These are phyloP conservation scores for Rissa tridactyla DNA, from an alignment of 2,113 vertebrate species.

Conservation along the genomic window DNA sequence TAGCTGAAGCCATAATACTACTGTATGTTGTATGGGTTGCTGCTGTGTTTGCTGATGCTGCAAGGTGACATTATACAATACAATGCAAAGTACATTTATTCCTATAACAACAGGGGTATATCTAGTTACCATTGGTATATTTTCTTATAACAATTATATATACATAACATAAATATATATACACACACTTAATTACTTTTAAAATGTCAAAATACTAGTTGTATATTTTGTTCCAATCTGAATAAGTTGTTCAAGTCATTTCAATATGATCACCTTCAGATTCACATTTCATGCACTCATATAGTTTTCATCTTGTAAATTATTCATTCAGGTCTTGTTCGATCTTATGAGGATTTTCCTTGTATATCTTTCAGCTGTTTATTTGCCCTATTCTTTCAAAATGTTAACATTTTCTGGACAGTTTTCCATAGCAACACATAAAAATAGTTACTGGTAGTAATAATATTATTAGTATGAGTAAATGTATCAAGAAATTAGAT, in stretches of 20 bases:
- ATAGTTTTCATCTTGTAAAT: background rate
- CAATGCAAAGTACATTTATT: background rate
- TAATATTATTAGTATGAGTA: background rate
- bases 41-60: background rate
- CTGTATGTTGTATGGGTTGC: background rate
- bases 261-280: background rate
- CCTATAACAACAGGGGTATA: background rate
- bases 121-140: background rate
- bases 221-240: background rate
- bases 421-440: background rate
- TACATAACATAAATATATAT: background rate
- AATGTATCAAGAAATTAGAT: background rate
- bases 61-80: background rate
- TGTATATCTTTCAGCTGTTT: background rate
- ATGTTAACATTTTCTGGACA: background rate
- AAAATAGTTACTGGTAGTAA: background rate
- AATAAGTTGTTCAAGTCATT: background rate
- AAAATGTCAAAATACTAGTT: background rate
- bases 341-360: background rate
- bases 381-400: background rate
- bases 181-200: background rate
- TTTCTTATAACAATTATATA: background rate
- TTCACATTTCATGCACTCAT: background rate
- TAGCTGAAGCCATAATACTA: conserved; percentile 3
- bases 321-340: background rate